Percentiles rank a stretch among this genome's conserved stretches.
These are phyloP conservation scores for Cottoperca gobio DNA, from an alignment of 2,797 vertebrate genomes.

Conservation along the genomic window DNA sequence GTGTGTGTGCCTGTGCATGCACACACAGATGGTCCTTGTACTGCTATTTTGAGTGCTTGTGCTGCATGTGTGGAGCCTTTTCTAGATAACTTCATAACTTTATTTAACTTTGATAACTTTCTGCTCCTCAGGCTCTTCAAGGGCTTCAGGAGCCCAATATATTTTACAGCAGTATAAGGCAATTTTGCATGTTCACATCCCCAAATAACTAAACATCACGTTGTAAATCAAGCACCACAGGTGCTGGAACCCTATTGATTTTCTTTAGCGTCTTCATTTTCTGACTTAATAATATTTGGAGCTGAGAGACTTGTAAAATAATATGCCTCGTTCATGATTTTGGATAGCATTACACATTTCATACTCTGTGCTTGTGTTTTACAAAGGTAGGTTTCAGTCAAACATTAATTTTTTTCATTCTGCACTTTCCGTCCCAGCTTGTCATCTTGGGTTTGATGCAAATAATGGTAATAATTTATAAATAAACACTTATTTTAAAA, in stretches of 20 bases:
- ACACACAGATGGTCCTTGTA: conserved; percentile 32
- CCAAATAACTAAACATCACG: conserved; percentile 49
- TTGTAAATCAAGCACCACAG: conserved; percentile 43
- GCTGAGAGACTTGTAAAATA: conserved; percentile 46
- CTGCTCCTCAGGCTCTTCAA: conserved; percentile 15
- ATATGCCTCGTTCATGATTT: conserved; percentile 53
- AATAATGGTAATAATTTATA: too few relatives aligned
- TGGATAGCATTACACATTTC: conserved; percentile 49
- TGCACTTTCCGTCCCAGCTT: neutral
- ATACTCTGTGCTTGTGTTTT: conserved; percentile 43
- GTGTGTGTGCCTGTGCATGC: conserved; percentile 25
- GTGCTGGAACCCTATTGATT: conserved; percentile 43
- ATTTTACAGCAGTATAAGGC: conserved; percentile 23
- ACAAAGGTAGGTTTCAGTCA: conserved; percentile 33
- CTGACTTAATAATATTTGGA: conserved; percentile 43
- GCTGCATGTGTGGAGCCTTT: conserved; percentile 38
- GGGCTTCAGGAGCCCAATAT: conserved; percentile 28
- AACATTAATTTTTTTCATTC: conserved; percentile 4
- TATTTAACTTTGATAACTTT: conserved; percentile 66
- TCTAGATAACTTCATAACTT: conserved; percentile 51
- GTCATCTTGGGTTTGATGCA: conserved; percentile 27
- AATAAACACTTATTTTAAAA: too few relatives aligned
- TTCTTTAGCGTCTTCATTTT: conserved; percentile 30
- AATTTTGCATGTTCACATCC: conserved; percentile 52
- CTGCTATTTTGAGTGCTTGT: conserved; percentile 43